Base-by-base conservation (phyloP, 2,797 vertebrate species). In the Galago senegalensis region DNA sequence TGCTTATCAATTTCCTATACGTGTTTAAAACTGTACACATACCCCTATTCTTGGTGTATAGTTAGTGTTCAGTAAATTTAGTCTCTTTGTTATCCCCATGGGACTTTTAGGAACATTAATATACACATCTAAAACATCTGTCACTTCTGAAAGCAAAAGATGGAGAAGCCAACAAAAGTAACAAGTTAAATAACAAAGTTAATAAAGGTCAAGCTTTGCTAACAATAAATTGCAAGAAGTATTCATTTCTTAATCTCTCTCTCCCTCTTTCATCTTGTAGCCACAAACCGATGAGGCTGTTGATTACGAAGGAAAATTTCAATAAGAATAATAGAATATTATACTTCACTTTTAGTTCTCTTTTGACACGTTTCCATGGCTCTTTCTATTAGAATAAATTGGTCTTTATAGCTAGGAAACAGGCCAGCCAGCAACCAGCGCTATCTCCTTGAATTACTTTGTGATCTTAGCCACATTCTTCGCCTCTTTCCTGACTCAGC, bases 221-320 rank as follows among this genome's bases (percentile, higher is more conserved):
- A 87, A 79, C 49, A 56, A 61, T 29, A 82, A 70, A 56, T 10
- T 63, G 58, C 56, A 40, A 80, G 76, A 7, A 61, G n/a, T n/a
- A 29, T 46, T 65, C 81, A 49, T 89, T 92, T 94, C 43, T 94
- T 75, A 53, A 65, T 46, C 56, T 56, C 49, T 73, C 31, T 94
- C 56, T 92, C 56, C 37, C 34, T 79, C 56, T 91, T 90, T 87
- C 12, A 84, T 69, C 49, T 27, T 58, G 21, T 96, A 88, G 49
- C 40, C 61, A 88, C 14, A 58, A 20, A 20, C 76, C 46, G 21
- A 69, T 79, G n/a, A 23, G 20, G 31, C 25, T 63, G 20, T 96
- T 82, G 87, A 16, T 81, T 86, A 72, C 37, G 76, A 76, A 83
- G 70, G 43, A 89, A 77, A 92, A 56, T 73, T 87, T 91, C 72